Conservation (phyloP, 2,888 invertebrate species). For the Abscondita cerata region DNA sequence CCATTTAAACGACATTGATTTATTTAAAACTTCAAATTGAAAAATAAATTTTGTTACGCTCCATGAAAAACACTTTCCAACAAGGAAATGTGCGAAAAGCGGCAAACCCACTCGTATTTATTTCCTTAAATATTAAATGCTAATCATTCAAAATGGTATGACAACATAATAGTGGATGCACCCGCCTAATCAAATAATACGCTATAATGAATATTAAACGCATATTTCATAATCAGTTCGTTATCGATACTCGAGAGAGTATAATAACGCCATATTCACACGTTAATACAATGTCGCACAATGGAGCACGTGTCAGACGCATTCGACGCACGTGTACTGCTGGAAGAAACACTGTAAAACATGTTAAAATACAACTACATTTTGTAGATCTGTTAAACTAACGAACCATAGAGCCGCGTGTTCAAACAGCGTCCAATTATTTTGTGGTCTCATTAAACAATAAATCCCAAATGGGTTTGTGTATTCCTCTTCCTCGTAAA, state of each 20-base stretch:
- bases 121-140: too few relatives aligned
- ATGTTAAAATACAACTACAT: constrained; percentile 47
- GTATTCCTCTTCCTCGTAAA: constrained; percentile 26
- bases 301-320: constrained; percentile 43
- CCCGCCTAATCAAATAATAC: constrained; percentile 28
- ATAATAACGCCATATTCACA: constrained; percentile 48
- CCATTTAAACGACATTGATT: too few relatives aligned
- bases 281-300: constrained; percentile 41
- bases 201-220: constrained; percentile 48
- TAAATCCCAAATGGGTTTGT: constrained; percentile 39
- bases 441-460: constrained; percentile 58
- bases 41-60: too few relatives aligned
- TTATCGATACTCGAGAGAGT: constrained; percentile 38
- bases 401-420: constrained; percentile 56
- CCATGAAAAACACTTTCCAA: too few relatives aligned
- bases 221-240: constrained; percentile 47
- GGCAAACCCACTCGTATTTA: too few relatives aligned
- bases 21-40: too few relatives aligned
- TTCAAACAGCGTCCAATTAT: constrained; percentile 57
- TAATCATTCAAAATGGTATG: neutral
- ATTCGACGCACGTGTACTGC: constrained; percentile 46
- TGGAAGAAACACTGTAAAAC: constrained; percentile 44
- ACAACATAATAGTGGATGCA: neutral
- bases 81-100: too few relatives aligned
- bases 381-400: constrained; percentile 50